Evolutionary conservation across 1,140 invertebrate species (phyloP).

Genomic region (Drosophila subobscura): DNA sequence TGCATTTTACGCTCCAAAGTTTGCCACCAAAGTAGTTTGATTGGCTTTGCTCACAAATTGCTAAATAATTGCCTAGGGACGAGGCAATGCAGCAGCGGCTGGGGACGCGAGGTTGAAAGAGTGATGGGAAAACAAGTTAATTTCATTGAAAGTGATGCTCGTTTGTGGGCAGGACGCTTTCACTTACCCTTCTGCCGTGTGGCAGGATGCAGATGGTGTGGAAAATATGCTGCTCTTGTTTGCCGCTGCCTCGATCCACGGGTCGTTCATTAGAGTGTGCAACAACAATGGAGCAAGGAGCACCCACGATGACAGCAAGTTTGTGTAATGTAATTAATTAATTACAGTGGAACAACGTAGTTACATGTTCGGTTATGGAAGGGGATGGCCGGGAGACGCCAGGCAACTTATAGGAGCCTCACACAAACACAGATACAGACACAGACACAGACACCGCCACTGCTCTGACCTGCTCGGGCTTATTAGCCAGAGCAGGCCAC

Average conservation of each 20-base stretch:
- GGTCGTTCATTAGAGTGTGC: conserved; percentile 20
- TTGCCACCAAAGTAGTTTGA: conserved; percentile 69
- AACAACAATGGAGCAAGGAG: conserved; percentile 9
- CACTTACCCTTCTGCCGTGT: conserved; percentile 23
- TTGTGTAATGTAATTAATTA: conserved; percentile 81
- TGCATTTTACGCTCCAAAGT: conserved; percentile 64
- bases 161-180: conserved; percentile 42
- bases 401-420: neutral
- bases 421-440: no score
- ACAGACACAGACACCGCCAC: neutral
- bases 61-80: conserved; percentile 64
- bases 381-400: conserved; percentile 1
- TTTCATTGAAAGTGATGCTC: conserved; percentile 76
- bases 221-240: neutral
- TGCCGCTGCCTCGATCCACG: conserved; percentile 1
- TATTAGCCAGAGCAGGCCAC: conserved; percentile 45
- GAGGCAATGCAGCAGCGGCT: no score
- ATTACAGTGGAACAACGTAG: conserved; percentile 73
- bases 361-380: conserved; percentile 38
- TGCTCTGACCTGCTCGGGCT: conserved; percentile 26
- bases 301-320: conserved; percentile 71
- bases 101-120: conserved; percentile 1
- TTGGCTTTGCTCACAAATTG: conserved; percentile 75
- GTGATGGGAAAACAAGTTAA: conserved; percentile 71
- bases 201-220: neutral